Evolutionary conservation across 2,888 invertebrate species (phyloP), one percentile per base, ranked within the genome.

Genomic region (Melieria omissa): DNA sequence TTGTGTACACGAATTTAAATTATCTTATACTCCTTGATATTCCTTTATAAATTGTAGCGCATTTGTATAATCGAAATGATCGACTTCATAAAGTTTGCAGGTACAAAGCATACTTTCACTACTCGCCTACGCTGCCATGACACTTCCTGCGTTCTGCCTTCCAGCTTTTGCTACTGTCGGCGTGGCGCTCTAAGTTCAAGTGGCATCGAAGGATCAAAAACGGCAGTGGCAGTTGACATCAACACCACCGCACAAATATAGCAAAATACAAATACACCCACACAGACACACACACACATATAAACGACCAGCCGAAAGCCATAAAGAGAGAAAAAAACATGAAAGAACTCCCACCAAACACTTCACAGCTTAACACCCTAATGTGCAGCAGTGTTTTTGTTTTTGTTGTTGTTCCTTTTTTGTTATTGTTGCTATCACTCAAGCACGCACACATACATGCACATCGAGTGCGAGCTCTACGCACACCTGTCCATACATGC

Each of bases 281-380:
- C 45, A 55, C 55, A 55, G 63, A 69, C 63, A 66, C 66, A 74
- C 16, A 9, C 52, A 70, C 57, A 42, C 54, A 54, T 52, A 57
- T 52, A 72, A 8, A 57, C 45, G 54, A 46, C 67, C 69, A n/a
- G 14, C 7, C n/a, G 44, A 52, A 65, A 42, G 52, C 14, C 64
- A 60, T 14, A 29, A 60, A 44, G 8, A 14, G 45, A 60, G 4
- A 7, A 60, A 60, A 57, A 58, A 60, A 57, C 16, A 57, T 14
- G 5, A 12, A 41, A 61, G 29, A 72, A 58, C 73, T 29, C 64
- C 73, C 71, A 73, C 69, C 78, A 80, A 79, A 80, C 80, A 81
- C 79, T 84, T 84, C 84, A 82, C 84, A 83, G 84, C 84, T 84
- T 84, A 84, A 84, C 84, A 84, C 84, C 81, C 84, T 80, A 82